Percentiles rank a stretch among this genome's conserved stretches.
These are phyloP conservation scores for Rhizomys pruinosus DNA, from an alignment of 2,113 vertebrate species.

Conservation along the genomic window DNA sequence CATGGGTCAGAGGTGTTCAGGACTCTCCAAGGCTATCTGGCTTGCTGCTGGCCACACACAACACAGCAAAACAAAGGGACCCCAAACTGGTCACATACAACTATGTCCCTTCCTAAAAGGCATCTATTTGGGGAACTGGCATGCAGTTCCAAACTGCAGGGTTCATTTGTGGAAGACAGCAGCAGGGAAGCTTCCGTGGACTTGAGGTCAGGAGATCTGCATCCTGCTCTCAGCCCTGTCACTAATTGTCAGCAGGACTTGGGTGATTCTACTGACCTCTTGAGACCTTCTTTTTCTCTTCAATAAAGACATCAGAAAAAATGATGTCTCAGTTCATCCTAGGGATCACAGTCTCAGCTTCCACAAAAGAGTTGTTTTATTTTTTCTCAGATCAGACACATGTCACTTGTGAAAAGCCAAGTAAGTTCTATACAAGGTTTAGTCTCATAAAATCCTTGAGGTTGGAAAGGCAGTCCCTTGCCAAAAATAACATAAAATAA, in stretches of 20 bases:
- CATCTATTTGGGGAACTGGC: neutral
- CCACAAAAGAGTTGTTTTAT: neutral
- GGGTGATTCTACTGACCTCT: neutral
- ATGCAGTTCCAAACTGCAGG: neutral
- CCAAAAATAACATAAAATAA: neutral
- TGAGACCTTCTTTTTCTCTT: conserved; percentile 25
- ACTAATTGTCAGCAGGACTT: neutral
- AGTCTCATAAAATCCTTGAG: conserved; percentile 30
- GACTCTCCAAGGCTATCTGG: neutral
- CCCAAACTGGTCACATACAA: neutral
- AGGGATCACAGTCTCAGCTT: neutral
- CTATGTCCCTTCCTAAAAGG: neutral
- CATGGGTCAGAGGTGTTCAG: neutral
- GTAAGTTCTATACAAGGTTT: neutral
- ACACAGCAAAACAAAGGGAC: rapidly evolving
- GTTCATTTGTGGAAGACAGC: neutral
- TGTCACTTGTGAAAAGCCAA: conserved; percentile 58
- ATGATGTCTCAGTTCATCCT: neutral
- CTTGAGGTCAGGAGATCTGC: conserved; percentile 13
- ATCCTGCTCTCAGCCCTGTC: neutral
- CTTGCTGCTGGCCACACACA: neutral
- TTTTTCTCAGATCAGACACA: neutral
- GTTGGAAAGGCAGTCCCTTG: conserved; percentile 45
- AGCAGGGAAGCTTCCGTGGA: neutral
- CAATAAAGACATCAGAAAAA: neutral